These are phyloP conservation scores for Polietes domitor DNA, from an alignment of 2,888 invertebrate species.

Conservation along the genomic window DNA sequence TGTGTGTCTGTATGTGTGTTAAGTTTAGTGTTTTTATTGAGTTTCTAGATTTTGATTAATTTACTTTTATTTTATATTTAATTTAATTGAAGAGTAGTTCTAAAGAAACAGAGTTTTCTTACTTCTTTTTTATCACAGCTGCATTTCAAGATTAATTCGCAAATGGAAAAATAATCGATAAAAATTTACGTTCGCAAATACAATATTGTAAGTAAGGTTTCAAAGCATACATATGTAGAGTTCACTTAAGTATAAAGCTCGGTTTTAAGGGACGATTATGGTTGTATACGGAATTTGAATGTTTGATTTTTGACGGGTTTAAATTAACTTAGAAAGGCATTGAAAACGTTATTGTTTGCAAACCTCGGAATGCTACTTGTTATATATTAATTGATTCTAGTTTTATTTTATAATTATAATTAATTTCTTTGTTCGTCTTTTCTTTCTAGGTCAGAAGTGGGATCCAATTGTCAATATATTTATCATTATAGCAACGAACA, in stretches of 20 bases:
- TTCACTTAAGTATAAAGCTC: slow-evolving; percentile 38
- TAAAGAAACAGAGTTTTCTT: slow-evolving; percentile 41
- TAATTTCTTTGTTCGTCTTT: too few relatives aligned
- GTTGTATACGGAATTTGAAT: background rate
- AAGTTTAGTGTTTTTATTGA: background rate
- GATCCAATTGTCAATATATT: too few relatives aligned
- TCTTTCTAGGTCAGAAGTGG: too few relatives aligned
- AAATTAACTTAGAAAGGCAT: background rate
- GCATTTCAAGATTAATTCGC: slow-evolving; percentile 66
- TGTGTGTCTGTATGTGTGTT: background rate
- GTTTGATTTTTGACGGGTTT: background rate
- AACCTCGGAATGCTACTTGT: too few relatives aligned
- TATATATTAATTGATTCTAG: too few relatives aligned
- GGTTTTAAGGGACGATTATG: slow-evolving; percentile 14
- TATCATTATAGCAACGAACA: too few relatives aligned
- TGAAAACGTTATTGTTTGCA: background rate
- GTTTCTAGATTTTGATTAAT: slow-evolving; percentile 32
- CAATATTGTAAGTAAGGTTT: background rate
- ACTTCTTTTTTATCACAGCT: slow-evolving; percentile 66
- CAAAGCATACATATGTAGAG: slow-evolving; percentile 8
- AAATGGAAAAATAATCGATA: slow-evolving; percentile 42
- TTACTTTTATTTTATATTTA: slow-evolving; percentile 12
- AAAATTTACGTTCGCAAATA: slow-evolving; percentile 21
- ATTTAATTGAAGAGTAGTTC: slow-evolving; percentile 33
- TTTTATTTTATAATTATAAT: too few relatives aligned